These are phyloP conservation scores for Xylocampa areola DNA, from an alignment of 2,888 invertebrate genomes.

Conservation along the genomic window DNA sequence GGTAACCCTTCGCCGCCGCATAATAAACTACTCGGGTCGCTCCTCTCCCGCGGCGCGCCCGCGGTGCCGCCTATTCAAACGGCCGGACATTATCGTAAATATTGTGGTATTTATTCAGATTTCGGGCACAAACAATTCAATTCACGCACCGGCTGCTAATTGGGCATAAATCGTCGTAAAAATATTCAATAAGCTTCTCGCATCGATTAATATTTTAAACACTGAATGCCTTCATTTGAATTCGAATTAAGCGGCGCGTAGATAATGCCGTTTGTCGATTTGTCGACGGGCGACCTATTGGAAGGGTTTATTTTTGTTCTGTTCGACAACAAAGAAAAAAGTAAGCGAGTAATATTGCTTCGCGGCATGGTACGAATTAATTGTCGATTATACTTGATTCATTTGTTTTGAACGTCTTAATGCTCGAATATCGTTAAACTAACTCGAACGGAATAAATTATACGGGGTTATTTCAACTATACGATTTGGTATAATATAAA, in stretches of 20 bases:
- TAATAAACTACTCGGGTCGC: slow-evolving; percentile 75
- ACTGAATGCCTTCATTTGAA: slow-evolving; percentile 84
- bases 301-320: slow-evolving; percentile 69
- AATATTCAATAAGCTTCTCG: slow-evolving; percentile 87
- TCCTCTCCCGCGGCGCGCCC: slow-evolving; percentile 78
- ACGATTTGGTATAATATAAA: slow-evolving; percentile 57
- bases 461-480: slow-evolving; percentile 63
- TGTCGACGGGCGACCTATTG: slow-evolving; percentile 71
- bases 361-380: slow-evolving; percentile 67
- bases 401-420: slow-evolving; percentile 70
- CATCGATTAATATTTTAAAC: slow-evolving; percentile 85
- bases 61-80: slow-evolving; percentile 81
- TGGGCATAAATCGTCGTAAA: slow-evolving; percentile 87
- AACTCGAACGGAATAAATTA: slow-evolving; percentile 70
- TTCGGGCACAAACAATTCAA: slow-evolving; percentile 89
- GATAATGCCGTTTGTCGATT: slow-evolving; percentile 78
- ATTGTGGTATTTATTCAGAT: slow-evolving; percentile 89
- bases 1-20: slow-evolving; percentile 85
- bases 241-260: slow-evolving; percentile 80
- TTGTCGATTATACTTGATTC: slow-evolving; percentile 64
- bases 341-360: slow-evolving; percentile 47
- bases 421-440: slow-evolving; percentile 65
- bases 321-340: slow-evolving; percentile 54
- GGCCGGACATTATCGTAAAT: slow-evolving; percentile 87
- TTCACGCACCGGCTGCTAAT: slow-evolving; percentile 88